These are phyloP conservation scores for Thyatira batis DNA, from an alignment of 2,888 invertebrate species.

Conservation along the genomic window DNA sequence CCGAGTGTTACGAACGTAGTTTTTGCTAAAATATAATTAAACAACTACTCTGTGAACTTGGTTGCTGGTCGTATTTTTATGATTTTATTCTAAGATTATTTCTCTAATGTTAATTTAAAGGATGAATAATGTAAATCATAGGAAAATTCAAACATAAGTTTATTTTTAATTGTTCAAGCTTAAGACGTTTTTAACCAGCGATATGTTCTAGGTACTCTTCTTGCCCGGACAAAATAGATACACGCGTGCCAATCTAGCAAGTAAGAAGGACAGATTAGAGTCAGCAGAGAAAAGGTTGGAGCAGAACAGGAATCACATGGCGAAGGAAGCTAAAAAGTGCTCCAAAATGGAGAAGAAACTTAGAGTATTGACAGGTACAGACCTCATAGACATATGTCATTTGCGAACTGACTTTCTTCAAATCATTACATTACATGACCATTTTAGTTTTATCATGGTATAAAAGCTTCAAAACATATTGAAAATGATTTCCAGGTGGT, in stretches of 20 bases:
- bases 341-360: slow-evolving; percentile 99
- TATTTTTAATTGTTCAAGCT: no score
- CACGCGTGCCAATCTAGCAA: slow-evolving; percentile 96
- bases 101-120: no score
- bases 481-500: slow-evolving; percentile 49
- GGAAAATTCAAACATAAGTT: no score
- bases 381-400: not conserved
- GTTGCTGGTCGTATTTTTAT: no score
- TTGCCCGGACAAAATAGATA: slow-evolving; percentile 95
- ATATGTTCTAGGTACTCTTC: slow-evolving; percentile 87
- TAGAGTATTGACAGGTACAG: slow-evolving; percentile 91
- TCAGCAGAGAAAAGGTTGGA: slow-evolving; percentile 96
- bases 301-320: slow-evolving; percentile 97
- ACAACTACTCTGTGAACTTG: no score
- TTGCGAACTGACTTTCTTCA: slow-evolving; percentile 3
- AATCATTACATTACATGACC: no score
- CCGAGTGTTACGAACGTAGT: no score
- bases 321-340: slow-evolving; percentile 96
- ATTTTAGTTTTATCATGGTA: no score
- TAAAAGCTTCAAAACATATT: not conserved
- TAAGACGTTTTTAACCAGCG: not conserved
- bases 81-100: no score
- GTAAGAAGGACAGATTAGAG: slow-evolving; percentile 97
- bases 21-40: no score
- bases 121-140: no score